phyloP scores from a whole-genome alignment of 2,888 invertebrate genomes.

The Cheilosia scutellata region DNA sequence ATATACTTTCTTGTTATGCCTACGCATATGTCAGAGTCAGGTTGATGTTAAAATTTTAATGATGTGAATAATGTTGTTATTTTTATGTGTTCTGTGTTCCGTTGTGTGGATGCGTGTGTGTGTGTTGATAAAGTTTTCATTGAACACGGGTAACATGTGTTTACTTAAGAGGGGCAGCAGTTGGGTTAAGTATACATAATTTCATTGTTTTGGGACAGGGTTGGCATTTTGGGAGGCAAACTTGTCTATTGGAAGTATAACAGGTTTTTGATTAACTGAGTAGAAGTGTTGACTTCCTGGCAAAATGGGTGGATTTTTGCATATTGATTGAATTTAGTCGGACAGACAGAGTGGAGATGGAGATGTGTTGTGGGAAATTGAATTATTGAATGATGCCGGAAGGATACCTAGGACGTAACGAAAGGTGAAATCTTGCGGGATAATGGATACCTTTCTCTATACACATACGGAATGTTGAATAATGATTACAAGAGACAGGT shows the following conservation, averaged over 20 bases:
- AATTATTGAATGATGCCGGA: constrained; percentile 48
- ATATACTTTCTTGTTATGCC: constrained; percentile 7
- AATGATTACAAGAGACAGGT: no score
- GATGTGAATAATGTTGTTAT: constrained; percentile 65
- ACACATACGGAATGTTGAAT: not conserved
- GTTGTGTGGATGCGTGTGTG: not conserved
- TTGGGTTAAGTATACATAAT: constrained; percentile 49
- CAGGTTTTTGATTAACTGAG: constrained; percentile 59
- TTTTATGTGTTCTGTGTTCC: constrained; percentile 57
- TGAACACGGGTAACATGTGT: constrained; percentile 63
- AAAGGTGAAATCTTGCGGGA: not conserved
- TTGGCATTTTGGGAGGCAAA: not conserved
- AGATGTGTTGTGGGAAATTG: constrained; percentile 46
- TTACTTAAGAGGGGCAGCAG: constrained; percentile 29
- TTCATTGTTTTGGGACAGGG: constrained; percentile 45
- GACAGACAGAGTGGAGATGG: constrained; percentile 1
- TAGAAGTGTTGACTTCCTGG: constrained; percentile 58
- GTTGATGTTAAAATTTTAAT: constrained; percentile 70
- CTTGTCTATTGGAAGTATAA: constrained; percentile 32
- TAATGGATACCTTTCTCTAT: not conserved
- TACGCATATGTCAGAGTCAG: constrained; percentile 47
- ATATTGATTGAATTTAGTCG: constrained; percentile 57
- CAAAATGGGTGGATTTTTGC: constrained; percentile 51
- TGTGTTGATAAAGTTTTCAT: constrained; percentile 55
- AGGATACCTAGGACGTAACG: constrained; percentile 4